These are phyloP conservation scores for Hylaeus volcanicus DNA, from an alignment of 1,140 invertebrate species.

Conservation along the genomic window DNA sequence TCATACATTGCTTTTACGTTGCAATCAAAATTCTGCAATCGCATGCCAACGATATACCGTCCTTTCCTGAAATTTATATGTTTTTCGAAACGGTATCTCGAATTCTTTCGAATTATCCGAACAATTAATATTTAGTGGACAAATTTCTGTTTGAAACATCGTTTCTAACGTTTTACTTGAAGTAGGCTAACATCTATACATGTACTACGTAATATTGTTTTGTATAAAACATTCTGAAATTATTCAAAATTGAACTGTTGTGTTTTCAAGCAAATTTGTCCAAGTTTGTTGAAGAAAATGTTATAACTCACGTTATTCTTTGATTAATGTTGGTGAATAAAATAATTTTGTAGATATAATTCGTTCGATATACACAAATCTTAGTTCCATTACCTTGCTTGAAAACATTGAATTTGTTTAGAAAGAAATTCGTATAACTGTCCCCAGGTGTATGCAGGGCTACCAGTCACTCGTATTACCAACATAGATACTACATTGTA, in stretches of 20 bases:
- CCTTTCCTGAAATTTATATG: not conserved
- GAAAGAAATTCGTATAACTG: not conserved
- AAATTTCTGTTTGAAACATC: not conserved
- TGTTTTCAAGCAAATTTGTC: too few species aligned
- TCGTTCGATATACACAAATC: too few species aligned
- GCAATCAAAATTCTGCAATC: not conserved
- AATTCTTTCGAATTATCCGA: not conserved
- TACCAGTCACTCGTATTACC: not conserved
- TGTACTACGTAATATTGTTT: not conserved
- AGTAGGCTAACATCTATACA: too few species aligned
- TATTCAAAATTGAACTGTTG: too few species aligned
- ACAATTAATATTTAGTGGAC: not conserved
- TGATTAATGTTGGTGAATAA: too few species aligned
- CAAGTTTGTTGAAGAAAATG: too few species aligned
- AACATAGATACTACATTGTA: not conserved
- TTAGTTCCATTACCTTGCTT: not conserved
- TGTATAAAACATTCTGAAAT: not conserved
- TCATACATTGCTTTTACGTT: slow-evolving; percentile 7
- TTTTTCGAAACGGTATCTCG: not conserved
- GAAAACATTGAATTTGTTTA: not conserved
- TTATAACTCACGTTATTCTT: too few species aligned
- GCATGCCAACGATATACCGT: not conserved
- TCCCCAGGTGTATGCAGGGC: not conserved
- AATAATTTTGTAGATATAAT: too few species aligned
- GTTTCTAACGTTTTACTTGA: not conserved